Evolutionary conservation across 2,888 invertebrate species (phyloP).

Genomic region (Limenitis camilla): DNA sequence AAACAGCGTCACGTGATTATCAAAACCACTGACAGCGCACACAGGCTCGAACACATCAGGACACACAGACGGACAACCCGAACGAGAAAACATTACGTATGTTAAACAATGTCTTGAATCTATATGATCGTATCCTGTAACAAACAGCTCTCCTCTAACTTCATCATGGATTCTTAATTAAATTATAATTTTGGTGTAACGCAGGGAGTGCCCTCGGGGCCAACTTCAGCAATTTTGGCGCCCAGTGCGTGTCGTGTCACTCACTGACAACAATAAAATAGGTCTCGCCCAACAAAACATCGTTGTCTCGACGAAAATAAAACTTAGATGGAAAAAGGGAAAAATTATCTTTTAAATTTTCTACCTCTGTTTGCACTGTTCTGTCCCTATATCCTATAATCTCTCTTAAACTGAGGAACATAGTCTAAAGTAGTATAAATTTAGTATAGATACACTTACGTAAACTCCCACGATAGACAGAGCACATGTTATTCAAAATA

Average conservation of each 20-base stretch:
- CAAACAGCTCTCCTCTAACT: neutral
- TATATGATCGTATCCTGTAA: constrained; percentile 44
- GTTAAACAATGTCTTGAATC: constrained; percentile 33
- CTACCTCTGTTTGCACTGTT: no score
- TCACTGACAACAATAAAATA: no score
- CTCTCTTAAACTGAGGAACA: no score
- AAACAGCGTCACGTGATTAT: constrained; percentile 38
- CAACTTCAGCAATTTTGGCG: no score
- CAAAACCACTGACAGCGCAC: constrained; percentile 33
- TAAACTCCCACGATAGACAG: constrained; percentile 37
- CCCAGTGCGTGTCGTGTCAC: no score
- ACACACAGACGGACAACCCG: constrained; percentile 35
- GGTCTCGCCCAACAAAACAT: no score
- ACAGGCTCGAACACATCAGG: constrained; percentile 24
- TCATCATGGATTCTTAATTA: neutral
- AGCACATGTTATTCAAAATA: constrained; percentile 45
- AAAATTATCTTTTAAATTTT: no score
- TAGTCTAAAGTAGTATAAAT: neutral
- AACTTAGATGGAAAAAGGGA: no score
- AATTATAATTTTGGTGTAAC: neutral
- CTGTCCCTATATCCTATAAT: no score
- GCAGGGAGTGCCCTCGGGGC: neutral
- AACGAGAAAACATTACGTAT: constrained; percentile 38
- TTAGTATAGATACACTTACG: constrained; percentile 45
- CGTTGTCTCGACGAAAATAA: no score